These are phyloP conservation scores for Acrossocheilus fasciatus DNA, from an alignment of 2,797 vertebrate species.

Conservation along the genomic window DNA sequence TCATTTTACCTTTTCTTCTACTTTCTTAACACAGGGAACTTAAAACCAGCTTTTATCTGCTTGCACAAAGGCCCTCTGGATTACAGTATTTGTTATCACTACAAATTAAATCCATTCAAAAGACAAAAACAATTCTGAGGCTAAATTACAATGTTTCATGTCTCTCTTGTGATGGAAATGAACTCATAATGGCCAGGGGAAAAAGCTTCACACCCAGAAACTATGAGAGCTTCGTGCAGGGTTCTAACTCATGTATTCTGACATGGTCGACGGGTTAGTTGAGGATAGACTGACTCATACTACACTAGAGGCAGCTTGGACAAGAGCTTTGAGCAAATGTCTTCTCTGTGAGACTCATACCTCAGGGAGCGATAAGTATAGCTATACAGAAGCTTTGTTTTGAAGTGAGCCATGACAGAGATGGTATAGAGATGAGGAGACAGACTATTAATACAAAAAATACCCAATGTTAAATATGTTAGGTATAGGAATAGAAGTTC, in stretches of 20 bases:
- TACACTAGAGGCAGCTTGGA: conserved; percentile 9
- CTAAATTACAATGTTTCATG: conserved; percentile 37
- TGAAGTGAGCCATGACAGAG: conserved; percentile 1
- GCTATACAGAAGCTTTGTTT: conserved; percentile 26
- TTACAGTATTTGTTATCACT: conserved; percentile 36
- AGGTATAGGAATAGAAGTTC: neutral
- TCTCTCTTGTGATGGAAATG: conserved; percentile 30
- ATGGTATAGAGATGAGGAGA: neutral
- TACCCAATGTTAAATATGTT: neutral
- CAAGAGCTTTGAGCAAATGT: conserved; percentile 19
- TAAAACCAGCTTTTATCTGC: conserved; percentile 14
- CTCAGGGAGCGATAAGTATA: conserved; percentile 5
- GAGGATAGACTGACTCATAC: conserved; percentile 18
- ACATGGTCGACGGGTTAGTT: conserved; percentile 32
- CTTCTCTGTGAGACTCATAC: conserved; percentile 18
- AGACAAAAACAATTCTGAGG: conserved; percentile 40
- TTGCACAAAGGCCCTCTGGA: conserved; percentile 17
- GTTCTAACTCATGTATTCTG: conserved; percentile 29
- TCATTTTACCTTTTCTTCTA: conserved; percentile 34
- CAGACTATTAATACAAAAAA: neutral
- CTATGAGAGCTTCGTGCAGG: neutral
- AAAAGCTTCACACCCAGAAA: conserved; percentile 25
- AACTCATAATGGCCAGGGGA: neutral
- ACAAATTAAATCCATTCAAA: conserved; percentile 50
- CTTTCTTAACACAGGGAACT: conserved; percentile 5